Percentiles rank a stretch among this genome's conserved stretches.
phyloP scores from a whole-genome alignment of 2,113 vertebrate genomes.

The Stomatorhinus ivindoensis region DNA sequence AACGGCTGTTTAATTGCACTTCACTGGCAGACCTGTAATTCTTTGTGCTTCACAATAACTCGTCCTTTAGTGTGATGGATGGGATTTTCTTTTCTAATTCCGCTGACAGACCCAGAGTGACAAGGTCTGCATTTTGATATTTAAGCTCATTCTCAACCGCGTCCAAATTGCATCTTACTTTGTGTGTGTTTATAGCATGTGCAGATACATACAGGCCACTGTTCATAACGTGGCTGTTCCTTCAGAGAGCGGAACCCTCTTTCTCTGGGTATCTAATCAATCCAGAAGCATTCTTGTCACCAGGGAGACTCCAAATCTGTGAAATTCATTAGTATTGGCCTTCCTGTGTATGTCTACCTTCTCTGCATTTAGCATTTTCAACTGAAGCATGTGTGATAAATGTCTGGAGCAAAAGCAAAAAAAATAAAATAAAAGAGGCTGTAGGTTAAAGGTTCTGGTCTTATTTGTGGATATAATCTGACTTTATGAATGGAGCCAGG shows the following conservation, averaged over 20 bases:
- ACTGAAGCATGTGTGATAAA: background rate
- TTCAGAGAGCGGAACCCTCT: background rate
- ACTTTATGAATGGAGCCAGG: background rate
- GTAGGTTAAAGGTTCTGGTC: background rate
- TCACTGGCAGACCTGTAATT: background rate
- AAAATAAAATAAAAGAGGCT: background rate
- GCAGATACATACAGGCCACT: background rate
- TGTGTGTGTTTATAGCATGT: background rate
- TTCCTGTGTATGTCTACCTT: background rate
- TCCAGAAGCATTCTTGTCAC: constrained; percentile 2
- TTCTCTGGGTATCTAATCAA: constrained; percentile 6
- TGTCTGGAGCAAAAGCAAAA: background rate
- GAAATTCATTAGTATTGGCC: background rate
- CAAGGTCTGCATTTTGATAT: background rate
- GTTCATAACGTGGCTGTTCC: background rate
- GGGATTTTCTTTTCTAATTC: background rate
- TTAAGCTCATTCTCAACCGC: background rate
- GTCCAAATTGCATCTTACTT: background rate
- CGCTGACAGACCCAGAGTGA: background rate
- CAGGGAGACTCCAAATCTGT: background rate
- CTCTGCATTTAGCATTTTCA: background rate
- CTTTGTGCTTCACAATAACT: background rate
- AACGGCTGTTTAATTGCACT: background rate
- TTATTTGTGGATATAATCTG: background rate
- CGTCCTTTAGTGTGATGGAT: background rate